Conservation (phyloP, 2,888 invertebrate species). For the Galerucella pusilla region DNA sequence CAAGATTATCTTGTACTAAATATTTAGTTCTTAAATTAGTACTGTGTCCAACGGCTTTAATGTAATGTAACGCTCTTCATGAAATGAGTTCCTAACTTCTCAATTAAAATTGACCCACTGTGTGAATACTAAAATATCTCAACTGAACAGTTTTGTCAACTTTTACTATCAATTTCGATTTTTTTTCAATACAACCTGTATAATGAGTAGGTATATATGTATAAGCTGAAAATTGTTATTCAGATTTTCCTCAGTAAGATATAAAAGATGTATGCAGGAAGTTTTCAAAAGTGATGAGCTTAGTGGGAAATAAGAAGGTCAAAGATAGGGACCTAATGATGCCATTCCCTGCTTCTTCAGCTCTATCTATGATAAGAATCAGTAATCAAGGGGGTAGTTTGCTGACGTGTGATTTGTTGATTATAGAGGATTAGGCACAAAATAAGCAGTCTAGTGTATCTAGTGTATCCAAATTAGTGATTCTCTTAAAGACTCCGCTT, state of each 20-base stretch:
- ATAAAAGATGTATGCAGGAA: conserved; percentile 6
- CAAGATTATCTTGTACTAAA: too few relatives aligned
- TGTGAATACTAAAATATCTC: too few relatives aligned
- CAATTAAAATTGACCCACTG: too few relatives aligned
- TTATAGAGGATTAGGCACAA: conserved; percentile 28
- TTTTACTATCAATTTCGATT: too few relatives aligned
- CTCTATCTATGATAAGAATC: conserved; percentile 34
- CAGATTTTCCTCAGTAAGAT: neutral
- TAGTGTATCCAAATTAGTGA: conserved; percentile 12
- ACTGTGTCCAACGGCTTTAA: too few relatives aligned
- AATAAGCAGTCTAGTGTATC: conserved; percentile 21
- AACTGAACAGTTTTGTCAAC: too few relatives aligned
- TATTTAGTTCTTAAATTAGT: too few relatives aligned
- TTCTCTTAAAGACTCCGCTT: conserved; percentile 11
- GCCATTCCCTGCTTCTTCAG: conserved; percentile 23
- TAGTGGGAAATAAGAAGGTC: conserved; percentile 33
- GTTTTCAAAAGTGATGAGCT: conserved; percentile 28
- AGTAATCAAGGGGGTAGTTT: conserved; percentile 33
- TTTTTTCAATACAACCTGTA: neutral
- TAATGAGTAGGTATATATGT: neutral
- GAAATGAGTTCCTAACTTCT: too few relatives aligned
- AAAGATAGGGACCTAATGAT: conserved; percentile 31
- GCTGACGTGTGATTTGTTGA: conserved; percentile 37
- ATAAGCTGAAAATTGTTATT: neutral
- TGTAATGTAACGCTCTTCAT: too few relatives aligned